phyloP scores from a whole-genome alignment of 37 sponge, comb jelly and placozoan genomes.

The Aphrocallistes beatrix region DNA sequence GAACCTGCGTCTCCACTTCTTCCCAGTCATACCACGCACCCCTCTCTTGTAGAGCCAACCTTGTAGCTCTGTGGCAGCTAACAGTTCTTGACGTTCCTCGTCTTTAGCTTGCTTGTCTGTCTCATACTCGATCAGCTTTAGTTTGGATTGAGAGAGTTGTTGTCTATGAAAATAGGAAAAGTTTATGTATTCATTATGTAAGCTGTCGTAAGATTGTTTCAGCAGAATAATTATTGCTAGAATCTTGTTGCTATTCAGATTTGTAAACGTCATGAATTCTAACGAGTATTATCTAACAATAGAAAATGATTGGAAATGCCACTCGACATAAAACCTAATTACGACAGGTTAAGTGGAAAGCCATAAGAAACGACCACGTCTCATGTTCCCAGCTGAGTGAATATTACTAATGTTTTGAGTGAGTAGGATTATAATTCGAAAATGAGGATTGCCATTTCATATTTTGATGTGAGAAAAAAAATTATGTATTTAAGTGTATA shows the following conservation, averaged over 20 bases:
- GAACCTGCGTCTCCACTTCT: conserved; percentile 11
- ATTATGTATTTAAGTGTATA: too few relatives aligned
- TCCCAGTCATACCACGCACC: neutral
- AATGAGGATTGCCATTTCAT: too few relatives aligned
- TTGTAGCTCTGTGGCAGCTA: neutral
- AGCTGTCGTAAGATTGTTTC: neutral
- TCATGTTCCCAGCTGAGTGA: too few relatives aligned
- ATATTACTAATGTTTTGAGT: too few relatives aligned
- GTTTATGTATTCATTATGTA: neutral
- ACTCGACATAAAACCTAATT: too few relatives aligned
- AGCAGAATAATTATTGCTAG: neutral
- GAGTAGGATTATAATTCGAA: too few relatives aligned
- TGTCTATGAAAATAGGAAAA: conserved; percentile 10
- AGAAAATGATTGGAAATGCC: too few relatives aligned
- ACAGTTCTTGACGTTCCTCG: neutral
- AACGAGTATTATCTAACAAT: neutral
- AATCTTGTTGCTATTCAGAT: neutral
- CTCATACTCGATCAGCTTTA: neutral
- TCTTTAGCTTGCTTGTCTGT: neutral
- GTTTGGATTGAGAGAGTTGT: neutral
- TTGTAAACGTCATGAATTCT: neutral
- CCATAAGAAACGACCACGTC: too few relatives aligned
- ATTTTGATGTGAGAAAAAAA: too few relatives aligned
- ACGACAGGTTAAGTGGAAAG: too few relatives aligned
- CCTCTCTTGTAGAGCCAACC: neutral